These are phyloP conservation scores for Alsophila aescularia DNA, from an alignment of 2,888 invertebrate genomes.

Conservation along the genomic window DNA sequence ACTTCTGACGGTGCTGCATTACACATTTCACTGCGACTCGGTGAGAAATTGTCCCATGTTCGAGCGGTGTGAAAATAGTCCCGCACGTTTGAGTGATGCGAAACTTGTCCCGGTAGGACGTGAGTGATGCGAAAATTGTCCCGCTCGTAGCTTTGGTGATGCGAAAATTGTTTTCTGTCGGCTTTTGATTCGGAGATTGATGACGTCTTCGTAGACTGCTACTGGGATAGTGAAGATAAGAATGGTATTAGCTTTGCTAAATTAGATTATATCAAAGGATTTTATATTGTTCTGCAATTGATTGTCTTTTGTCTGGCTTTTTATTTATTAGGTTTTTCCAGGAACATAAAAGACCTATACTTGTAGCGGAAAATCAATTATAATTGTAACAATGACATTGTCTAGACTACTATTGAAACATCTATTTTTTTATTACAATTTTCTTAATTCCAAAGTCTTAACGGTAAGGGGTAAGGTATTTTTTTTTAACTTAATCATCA, in stretches of 20 bases:
- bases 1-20: conserved; percentile 19
- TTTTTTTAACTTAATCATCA: too few species aligned
- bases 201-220: conserved; percentile 4
- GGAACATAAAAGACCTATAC: too few species aligned
- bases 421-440: too few species aligned
- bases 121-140: conserved; percentile 18
- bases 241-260: neutral
- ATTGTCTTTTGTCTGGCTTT: too few species aligned
- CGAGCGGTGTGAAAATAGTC: conserved; percentile 11
- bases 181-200: conserved; percentile 24
- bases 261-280: neutral
- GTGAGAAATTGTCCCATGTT: conserved; percentile 20
- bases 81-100: conserved; percentile 4
- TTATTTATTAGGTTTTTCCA: too few species aligned
- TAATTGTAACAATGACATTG: too few species aligned
- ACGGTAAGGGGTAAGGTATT: too few species aligned
- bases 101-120: conserved; percentile 8
- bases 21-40: conserved; percentile 12
- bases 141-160: conserved; percentile 19
- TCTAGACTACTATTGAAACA: too few species aligned
- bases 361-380: too few species aligned
- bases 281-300: too few species aligned
- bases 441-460: too few species aligned
- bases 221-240: neutral
- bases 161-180: conserved; percentile 26